These are phyloP conservation scores for Mobula hypostoma DNA, from an alignment of 2,113 vertebrate genomes.

Conservation along the genomic window DNA sequence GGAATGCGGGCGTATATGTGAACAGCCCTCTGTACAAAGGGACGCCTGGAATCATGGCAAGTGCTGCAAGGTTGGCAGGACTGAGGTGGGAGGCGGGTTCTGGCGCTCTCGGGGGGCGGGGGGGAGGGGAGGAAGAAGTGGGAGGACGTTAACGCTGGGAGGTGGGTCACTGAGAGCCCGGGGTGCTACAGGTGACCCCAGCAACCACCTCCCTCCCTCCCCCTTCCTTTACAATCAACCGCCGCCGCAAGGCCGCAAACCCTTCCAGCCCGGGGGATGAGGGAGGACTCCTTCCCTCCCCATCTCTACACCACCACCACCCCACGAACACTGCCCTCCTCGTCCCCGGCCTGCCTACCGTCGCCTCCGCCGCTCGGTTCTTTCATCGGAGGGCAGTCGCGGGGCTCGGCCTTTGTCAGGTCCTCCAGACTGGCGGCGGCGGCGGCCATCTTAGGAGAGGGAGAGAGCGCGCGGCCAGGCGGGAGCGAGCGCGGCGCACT, in stretches of 20 bases:
- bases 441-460: constrained; percentile 28
- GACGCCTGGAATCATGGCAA: not conserved
- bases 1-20: no score
- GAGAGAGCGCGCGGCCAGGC: not conserved
- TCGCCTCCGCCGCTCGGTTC: not conserved
- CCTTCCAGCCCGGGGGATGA: no score
- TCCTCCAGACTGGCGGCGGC: constrained; percentile 9
- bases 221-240: not conserved
- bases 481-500: not conserved
- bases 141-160: not conserved
- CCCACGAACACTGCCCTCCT: not conserved
- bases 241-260: no score
- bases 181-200: not conserved
- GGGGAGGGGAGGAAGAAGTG: not conserved
- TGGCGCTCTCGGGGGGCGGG: not conserved
- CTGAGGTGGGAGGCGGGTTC: not conserved
- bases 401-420: constrained; percentile 28
- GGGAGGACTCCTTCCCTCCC: no score
- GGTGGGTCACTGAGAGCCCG: not conserved
- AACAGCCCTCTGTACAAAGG: not conserved
- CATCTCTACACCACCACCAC: not conserved
- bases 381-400: not conserved
- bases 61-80: not conserved
- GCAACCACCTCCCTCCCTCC: not conserved
- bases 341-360: constrained; percentile 52